These are phyloP conservation scores for Pachypeltis micranthus DNA, from an alignment of 1,140 invertebrate species.

Conservation along the genomic window DNA sequence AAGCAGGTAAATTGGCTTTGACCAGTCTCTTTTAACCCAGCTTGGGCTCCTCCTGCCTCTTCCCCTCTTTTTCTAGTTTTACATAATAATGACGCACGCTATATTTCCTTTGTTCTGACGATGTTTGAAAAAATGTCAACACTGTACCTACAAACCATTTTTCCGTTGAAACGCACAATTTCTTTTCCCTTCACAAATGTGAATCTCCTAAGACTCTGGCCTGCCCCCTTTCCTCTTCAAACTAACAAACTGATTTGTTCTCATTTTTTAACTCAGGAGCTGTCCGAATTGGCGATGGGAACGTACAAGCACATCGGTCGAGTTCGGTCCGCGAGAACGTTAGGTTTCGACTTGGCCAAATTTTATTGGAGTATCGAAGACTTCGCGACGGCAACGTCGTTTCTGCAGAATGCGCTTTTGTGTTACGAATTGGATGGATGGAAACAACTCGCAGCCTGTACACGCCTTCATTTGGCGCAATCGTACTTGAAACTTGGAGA, in stretches of 20 bases:
- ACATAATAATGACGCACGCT: no score
- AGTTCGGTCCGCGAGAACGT: slow-evolving; percentile 66
- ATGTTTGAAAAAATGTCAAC: not conserved
- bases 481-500: slow-evolving; percentile 73
- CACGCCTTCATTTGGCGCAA: slow-evolving; percentile 67
- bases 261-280: slow-evolving; percentile 56
- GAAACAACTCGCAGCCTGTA: slow-evolving; percentile 65
- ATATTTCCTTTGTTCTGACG: not conserved
- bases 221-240: no score
- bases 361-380: slow-evolving; percentile 82
- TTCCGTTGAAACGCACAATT: no score
- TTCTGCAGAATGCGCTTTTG: slow-evolving; percentile 72
- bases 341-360: slow-evolving; percentile 76
- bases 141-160: no score
- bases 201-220: no score
- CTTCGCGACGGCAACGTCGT: slow-evolving; percentile 74
- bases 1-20: no score
- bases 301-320: slow-evolving; percentile 92
- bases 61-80: no score
- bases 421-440: slow-evolving; percentile 80
- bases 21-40: no score
- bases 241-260: no score
- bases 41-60: no score
- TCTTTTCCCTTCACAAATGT: no score
- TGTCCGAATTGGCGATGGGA: slow-evolving; percentile 89